Evolutionary conservation across 2,797 vertebrate genomes (phyloP).

Genomic region (Rhinichthys osculus): DNA sequence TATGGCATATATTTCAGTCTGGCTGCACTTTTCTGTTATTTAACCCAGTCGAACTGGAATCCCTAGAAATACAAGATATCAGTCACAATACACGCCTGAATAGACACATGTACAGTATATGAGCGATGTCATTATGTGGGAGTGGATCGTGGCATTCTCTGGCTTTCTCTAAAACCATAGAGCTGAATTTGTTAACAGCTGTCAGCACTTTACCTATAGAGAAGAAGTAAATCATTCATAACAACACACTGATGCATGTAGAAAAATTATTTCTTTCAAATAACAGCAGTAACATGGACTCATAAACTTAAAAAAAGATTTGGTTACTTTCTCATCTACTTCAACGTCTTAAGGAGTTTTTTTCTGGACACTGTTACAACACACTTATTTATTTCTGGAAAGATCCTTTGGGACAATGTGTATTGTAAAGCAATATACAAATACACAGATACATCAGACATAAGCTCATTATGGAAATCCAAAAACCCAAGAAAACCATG

Average conservation of each 20-base stretch:
- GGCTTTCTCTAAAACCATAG: conserved; percentile 11
- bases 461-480: not conserved
- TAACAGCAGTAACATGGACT: not conserved
- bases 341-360: not conserved
- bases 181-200: not conserved
- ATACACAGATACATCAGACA: not conserved
- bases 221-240: not conserved
- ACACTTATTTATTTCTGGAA: not conserved
- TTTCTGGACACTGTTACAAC: not conserved
- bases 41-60: not conserved
- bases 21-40: not conserved
- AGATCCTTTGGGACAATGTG: not conserved
- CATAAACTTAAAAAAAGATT: not conserved
- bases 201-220: not conserved
- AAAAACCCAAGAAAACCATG: not conserved
- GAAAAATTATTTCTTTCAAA: not conserved
- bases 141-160: not conserved
- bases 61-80: conserved; percentile 36
- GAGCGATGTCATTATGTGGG: not conserved
- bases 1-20: not conserved
- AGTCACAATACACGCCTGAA: not conserved
- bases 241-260: not conserved
- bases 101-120: not conserved
- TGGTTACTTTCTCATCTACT: not conserved
- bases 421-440: not conserved